Evolutionary conservation across 1,140 invertebrate genomes (phyloP), one percentile per base, ranked within the genome.

Genomic region (Monomorium pharaonis): DNA sequence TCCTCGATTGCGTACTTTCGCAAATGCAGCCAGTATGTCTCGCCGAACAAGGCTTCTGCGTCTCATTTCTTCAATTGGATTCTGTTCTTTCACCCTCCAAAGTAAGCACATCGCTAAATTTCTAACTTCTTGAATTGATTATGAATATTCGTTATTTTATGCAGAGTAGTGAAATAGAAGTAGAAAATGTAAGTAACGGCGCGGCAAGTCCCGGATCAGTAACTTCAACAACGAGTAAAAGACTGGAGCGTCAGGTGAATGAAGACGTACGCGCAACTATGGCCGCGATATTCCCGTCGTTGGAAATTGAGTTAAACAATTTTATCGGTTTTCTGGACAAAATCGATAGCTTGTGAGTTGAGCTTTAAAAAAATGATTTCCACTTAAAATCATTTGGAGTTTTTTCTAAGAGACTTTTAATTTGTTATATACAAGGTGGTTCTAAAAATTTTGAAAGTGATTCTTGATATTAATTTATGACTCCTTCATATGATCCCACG

Each of bases 31-130:
- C 98, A 33, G 97, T 99, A 84, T 99, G 99, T 94, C 96, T 99
- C 54, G 97, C 97, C 27, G 99, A 99, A 94, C 99, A 99, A 95
- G 97, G 98, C 87, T 99, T 99, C 95, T 99, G 98, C 94, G 97
- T 98, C 14, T 96, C 97, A 47, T 99, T 99, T 95, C 99, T 99
- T 92, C 98, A 99, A 93, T 95, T 99, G 62, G 97, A 98, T 92
- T 96, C 96, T 10, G 92, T 96, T 10, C 93, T 94, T 27, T 93
- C 94, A 12, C 93, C 94, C 12, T 93, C 94, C 37, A 95, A 95
- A 90, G 95, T 95, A 88, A 83, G 78, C 89, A 83, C 56, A 83
- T 4, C 12, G 14, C 14, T 51, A n/a, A 30, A 51, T 27, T 84
- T 21, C 24, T 47, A 0, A 18, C 6, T 44, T 81, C 3, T 77